phyloP scores from a whole-genome alignment of 2,797 vertebrate genomes.

The Platyrinchus mystaceus region DNA sequence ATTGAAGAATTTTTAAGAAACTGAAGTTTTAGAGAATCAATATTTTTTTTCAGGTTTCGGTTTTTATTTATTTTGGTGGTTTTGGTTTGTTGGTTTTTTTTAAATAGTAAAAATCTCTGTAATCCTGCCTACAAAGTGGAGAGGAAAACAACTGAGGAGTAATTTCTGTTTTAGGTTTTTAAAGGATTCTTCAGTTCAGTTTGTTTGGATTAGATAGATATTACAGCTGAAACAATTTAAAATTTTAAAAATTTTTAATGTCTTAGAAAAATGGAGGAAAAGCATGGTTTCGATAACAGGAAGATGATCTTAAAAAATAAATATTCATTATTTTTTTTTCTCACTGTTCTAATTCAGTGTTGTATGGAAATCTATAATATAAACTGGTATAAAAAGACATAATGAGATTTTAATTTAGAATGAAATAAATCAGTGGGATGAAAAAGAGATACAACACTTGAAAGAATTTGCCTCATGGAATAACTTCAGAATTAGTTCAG shows the following conservation, averaged over 20 bases:
- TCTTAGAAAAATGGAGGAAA: not conserved
- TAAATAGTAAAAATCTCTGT: not conserved
- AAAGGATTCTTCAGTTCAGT: not conserved
- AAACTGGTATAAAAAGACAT: conserved; percentile 1
- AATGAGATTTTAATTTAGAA: conserved; percentile 58
- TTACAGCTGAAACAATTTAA: not conserved
- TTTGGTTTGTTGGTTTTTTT: not conserved
- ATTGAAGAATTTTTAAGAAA: not conserved
- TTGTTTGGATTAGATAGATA: not conserved
- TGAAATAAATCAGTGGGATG: conserved; percentile 27
- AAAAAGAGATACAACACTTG: conserved; percentile 14
- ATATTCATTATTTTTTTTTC: not conserved
- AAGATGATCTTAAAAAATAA: not conserved
- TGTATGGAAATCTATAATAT: conserved; percentile 32
- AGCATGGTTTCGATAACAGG: not conserved
- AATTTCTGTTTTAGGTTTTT: not conserved
- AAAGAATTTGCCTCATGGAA: conserved; percentile 12
- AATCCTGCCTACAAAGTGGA: not conserved
- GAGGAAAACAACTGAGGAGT: not conserved
- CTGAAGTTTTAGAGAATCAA: not conserved
- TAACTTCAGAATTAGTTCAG: conserved; percentile 39
- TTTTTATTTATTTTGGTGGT: not conserved
- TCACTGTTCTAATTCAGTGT: not conserved
- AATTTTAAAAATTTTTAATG: not conserved
- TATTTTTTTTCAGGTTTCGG: not conserved